Conservation (phyloP, 2,888 invertebrate species). For the Flexamia atlantica region DNA sequence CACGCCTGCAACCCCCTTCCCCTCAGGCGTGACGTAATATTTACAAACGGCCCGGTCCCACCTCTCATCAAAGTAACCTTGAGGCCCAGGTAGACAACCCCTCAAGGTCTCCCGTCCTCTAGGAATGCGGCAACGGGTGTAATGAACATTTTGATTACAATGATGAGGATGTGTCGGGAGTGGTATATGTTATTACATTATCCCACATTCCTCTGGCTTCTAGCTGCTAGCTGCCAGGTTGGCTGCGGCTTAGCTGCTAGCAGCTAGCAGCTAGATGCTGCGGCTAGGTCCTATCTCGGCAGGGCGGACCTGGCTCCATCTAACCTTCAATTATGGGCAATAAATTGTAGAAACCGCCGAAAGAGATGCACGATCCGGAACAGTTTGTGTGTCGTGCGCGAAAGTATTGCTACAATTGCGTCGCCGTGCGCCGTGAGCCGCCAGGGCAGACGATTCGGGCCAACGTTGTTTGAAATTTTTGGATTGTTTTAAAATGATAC, state of each 20-base stretch:
- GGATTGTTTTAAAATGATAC: too few relatives aligned
- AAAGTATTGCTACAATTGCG: conserved; percentile 37
- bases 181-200: conserved; percentile 29
- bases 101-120: not conserved
- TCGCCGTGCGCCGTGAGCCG: not conserved
- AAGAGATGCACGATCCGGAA: conserved; percentile 44
- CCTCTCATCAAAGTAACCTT: too few relatives aligned
- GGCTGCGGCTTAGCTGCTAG: not conserved
- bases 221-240: not conserved
- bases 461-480: too few relatives aligned
- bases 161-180: not conserved
- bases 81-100: too few relatives aligned
- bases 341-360: conserved; percentile 52
- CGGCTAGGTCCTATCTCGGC: not conserved
- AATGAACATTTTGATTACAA: conserved; percentile 37
- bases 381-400: conserved; percentile 17
- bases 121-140: not conserved
- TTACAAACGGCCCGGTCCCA: too few relatives aligned
- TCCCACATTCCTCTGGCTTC: not conserved
- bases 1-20: too few relatives aligned
- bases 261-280: too few relatives aligned
- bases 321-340: conserved; percentile 36
- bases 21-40: too few relatives aligned
- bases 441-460: too few relatives aligned
- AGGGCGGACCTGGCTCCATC: not conserved